Evolutionary conservation across 1,140 invertebrate species (phyloP), one percentile per base, ranked within the genome.

Genomic region (Zaprionus camerounensis): DNA sequence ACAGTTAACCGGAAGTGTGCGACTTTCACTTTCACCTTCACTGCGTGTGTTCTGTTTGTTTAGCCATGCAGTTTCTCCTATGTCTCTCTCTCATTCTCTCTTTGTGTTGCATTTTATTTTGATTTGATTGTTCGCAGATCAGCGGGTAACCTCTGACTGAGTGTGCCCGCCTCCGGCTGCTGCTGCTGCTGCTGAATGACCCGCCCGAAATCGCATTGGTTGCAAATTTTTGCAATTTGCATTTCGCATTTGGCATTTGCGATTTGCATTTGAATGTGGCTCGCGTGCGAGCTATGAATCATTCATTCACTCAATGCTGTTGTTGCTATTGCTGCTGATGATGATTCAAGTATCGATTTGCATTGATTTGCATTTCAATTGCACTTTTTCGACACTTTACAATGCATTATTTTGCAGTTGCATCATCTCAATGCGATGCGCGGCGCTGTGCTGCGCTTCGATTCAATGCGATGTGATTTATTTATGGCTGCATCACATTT

Each of bases 291-390:
- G 72, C 78, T 81, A 87, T 88, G 84, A 87, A 87, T 87, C 84
- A 87, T 88, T 87, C 85, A 87, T 88, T 69, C 46, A 55, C 11
- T 64, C 59, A 34, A 34, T 61, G 38, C 3, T 61, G 28, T 20
- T 38, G 56, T 56, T 71, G 69, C 24, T 38, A 55, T 26, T 75
- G 76, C 3, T 49, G 58, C 15, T 77, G 76, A 67, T 82, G 83
- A 88, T 83, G 84, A 87, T 87, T 87, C 84, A 88, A 88, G 84
- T 87, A 87, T 87, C 84, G 84, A 87, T 87, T 87, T 87, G 84
- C 84, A 87, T 87, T 88, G 84, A 87, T 87, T 87, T 87, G 84
- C 84, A 87, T 87, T 87, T 87, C 78, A 87, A 87, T 88, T 87
- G 84, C 84, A 88, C 73, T 84, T 87, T 83, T 87, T 87, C 84